Evolutionary conservation across 2,113 vertebrate species (phyloP).

Genomic region (Ptilonorhynchus violaceus): DNA sequence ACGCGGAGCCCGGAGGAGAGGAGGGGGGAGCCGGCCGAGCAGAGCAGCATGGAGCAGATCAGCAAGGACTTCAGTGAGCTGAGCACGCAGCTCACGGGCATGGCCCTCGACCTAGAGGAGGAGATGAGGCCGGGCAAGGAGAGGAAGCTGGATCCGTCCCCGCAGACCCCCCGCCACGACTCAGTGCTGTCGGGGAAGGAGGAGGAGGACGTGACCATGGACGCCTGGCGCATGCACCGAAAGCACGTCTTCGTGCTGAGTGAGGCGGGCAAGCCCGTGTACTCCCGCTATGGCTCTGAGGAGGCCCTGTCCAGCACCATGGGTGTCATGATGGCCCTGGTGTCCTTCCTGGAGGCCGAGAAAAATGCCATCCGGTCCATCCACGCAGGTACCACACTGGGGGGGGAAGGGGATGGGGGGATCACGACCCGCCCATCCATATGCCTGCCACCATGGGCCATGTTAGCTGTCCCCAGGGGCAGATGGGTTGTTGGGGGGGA

Average conservation of each 20-base stretch:
- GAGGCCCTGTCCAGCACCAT: conserved; percentile 96
- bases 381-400: conserved; percentile 81
- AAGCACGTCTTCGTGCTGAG: conserved; percentile 97
- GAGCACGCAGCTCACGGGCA: conserved; percentile 75
- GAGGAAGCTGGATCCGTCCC: conserved; percentile 46
- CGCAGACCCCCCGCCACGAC: neutral
- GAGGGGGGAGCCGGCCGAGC: neutral
- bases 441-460: accelerated
- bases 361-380: conserved; percentile 95
- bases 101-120: conserved; percentile 72
- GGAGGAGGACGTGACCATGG: conserved; percentile 83
- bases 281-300: conserved; percentile 93
- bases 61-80: conserved; percentile 80
- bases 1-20: conserved; percentile 44
- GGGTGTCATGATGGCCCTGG: conserved; percentile 96
- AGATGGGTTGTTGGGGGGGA: neutral
- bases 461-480: neutral
- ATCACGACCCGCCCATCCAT: accelerated
- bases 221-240: conserved; percentile 87
- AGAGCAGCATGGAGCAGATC: conserved; percentile 74
- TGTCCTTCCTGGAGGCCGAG: conserved; percentile 91
- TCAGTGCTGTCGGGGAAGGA: conserved; percentile 57
- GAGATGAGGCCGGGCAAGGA: conserved; percentile 74
- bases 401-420: neutral
- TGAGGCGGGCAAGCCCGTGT: conserved; percentile 95